Evolutionary conservation across 2,888 invertebrate genomes (phyloP).

Genomic region (Andrena hattorfiana): DNA sequence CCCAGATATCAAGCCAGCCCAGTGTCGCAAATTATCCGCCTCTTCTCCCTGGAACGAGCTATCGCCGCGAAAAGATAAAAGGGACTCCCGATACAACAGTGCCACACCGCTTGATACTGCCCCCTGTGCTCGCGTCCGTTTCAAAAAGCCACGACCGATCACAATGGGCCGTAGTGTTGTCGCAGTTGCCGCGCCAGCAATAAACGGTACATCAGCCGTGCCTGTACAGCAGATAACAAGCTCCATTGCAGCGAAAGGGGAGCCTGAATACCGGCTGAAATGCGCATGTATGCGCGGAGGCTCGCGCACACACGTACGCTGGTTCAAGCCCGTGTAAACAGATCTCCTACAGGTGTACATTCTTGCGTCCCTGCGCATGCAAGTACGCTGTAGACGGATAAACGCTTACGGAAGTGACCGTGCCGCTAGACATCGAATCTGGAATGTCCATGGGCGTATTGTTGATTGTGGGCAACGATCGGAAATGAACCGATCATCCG

Average conservation of each 20-base stretch:
- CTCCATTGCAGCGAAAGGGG: slow-evolving; percentile 62
- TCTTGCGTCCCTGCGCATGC: neutral
- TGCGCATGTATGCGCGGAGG: slow-evolving; percentile 31
- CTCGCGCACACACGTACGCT: neutral
- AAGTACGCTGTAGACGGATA: slow-evolving; percentile 30
- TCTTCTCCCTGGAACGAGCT: slow-evolving; percentile 18
- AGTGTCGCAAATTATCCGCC: slow-evolving; percentile 47
- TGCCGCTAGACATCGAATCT: slow-evolving; percentile 63
- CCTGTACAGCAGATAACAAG: slow-evolving; percentile 73
- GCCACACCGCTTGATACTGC: slow-evolving; percentile 19
- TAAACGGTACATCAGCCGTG: slow-evolving; percentile 70
- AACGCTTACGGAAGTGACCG: slow-evolving; percentile 58
- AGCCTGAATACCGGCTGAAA: slow-evolving; percentile 38
- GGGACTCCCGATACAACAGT: slow-evolving; percentile 25
- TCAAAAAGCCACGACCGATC: slow-evolving; percentile 48
- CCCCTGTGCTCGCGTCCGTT: slow-evolving; percentile 22
- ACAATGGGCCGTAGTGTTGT: slow-evolving; percentile 59
- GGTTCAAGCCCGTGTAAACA: slow-evolving; percentile 3
- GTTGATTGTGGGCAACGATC: slow-evolving; percentile 77
- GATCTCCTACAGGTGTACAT: slow-evolving; percentile 3
- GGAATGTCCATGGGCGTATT: slow-evolving; percentile 68
- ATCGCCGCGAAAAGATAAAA: slow-evolving; percentile 28
- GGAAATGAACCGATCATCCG: slow-evolving; percentile 80
- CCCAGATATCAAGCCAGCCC: neutral
- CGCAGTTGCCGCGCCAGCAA: slow-evolving; percentile 63